Evolutionary conservation across 2,888 invertebrate genomes (phyloP).

Genomic region (Uloborus plumipes): DNA sequence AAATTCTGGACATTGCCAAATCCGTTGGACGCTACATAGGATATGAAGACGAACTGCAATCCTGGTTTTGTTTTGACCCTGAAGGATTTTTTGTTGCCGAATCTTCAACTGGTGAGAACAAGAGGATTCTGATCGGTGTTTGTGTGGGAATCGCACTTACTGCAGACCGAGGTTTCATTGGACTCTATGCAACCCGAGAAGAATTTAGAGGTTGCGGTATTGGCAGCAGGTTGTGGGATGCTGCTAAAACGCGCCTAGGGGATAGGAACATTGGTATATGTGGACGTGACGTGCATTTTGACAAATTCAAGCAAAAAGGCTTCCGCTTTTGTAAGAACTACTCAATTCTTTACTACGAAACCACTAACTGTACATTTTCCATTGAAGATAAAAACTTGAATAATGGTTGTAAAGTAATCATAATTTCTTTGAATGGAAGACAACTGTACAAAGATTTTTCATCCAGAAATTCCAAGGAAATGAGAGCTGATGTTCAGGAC

Average conservation of each 20-base stretch:
- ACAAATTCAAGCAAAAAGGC: not conserved
- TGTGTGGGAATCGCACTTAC: conserved; percentile 39
- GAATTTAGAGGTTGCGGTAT: conserved; percentile 48
- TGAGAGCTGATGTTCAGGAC: not conserved
- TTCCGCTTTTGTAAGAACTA: conserved; percentile 1
- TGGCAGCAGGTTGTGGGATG: conserved; percentile 48
- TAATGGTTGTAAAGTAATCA: not conserved
- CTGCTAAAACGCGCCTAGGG: conserved; percentile 42
- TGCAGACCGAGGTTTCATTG: conserved; percentile 43
- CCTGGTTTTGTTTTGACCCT: conserved; percentile 47
- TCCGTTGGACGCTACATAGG: conserved; percentile 39
- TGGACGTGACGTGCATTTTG: not conserved
- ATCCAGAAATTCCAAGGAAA: not conserved
- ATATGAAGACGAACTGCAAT: conserved; percentile 31
- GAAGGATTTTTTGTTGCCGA: conserved; percentile 43
- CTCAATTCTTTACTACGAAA: not conserved
- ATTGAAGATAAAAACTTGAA: not conserved
- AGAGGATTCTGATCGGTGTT: conserved; percentile 25
- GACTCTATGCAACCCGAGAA: conserved; percentile 48
- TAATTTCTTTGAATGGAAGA: not conserved
- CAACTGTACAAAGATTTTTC: too few relatives aligned
- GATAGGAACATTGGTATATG: conserved; percentile 43
- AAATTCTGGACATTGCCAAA: conserved; percentile 31
- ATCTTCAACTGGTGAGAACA: not conserved
- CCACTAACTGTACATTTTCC: not conserved